Percentiles rank a stretch among this genome's conserved stretches.
phyloP scores from a whole-genome alignment of 1,140 invertebrate genomes.

The Cotesia vestalis region DNA sequence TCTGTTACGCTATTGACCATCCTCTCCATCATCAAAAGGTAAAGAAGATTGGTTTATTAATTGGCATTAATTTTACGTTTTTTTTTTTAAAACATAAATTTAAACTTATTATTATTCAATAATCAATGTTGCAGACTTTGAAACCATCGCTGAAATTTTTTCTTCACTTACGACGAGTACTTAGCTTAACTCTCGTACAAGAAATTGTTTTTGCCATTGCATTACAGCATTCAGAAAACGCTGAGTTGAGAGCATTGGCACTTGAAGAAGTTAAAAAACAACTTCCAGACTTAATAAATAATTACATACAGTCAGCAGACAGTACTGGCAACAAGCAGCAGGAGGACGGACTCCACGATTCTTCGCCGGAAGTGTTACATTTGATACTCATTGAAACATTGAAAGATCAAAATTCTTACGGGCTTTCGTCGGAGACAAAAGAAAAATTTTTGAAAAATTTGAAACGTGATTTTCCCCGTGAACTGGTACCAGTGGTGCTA shows the following conservation, averaged over 20 bases:
- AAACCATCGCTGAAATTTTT: constrained; percentile 81
- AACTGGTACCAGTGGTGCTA: constrained; percentile 86
- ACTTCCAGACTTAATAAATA: constrained; percentile 84
- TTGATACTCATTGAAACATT: constrained; percentile 76
- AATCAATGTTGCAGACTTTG: constrained; percentile 69
- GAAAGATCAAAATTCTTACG: constrained; percentile 67
- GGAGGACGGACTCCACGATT: constrained; percentile 86
- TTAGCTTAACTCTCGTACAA: constrained; percentile 85
- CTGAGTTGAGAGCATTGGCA: constrained; percentile 77
- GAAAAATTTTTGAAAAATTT: constrained; percentile 83
- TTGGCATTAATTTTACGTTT: not conserved
- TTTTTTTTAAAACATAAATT: constrained; percentile 15
- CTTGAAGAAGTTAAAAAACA: constrained; percentile 82
- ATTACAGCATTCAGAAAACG: constrained; percentile 79
- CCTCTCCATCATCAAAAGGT: constrained; percentile 72
- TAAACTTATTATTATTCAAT: not conserved
- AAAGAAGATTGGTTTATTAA: constrained; percentile 29
- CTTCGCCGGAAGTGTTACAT: constrained; percentile 87
- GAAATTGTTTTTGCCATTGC: constrained; percentile 90
- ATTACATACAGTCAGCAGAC: constrained; percentile 78
- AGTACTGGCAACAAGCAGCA: constrained; percentile 71
- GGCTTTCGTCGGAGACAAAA: constrained; percentile 75
- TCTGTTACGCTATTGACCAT: constrained; percentile 83
- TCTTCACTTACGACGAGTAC: constrained; percentile 81
- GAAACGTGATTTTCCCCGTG: constrained; percentile 85